phyloP scores from a whole-genome alignment of 2,888 invertebrate species.

The Saturnia pavonia region DNA sequence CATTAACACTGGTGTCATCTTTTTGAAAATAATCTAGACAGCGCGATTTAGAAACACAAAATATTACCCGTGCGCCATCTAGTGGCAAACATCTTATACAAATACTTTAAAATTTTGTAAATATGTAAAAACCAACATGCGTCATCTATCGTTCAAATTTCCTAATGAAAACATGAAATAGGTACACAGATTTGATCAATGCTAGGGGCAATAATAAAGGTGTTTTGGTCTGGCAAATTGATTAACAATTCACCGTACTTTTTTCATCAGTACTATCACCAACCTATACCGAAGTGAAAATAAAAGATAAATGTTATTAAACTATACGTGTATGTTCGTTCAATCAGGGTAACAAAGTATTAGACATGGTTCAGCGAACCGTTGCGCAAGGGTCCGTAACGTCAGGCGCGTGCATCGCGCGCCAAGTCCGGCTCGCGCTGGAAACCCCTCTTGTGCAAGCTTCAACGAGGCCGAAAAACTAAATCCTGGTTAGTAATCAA shows the following conservation, averaged over 20 bases:
- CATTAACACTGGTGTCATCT: too few species aligned
- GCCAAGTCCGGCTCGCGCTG: conserved; percentile 65
- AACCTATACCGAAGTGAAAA: background rate
- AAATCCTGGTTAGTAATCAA: conserved; percentile 8
- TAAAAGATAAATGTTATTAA: conserved; percentile 25
- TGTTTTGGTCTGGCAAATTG: too few species aligned
- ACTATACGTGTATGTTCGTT: conserved; percentile 34
- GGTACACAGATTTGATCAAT: background rate
- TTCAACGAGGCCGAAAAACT: conserved; percentile 16
- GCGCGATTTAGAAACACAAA: too few species aligned
- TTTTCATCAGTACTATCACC: background rate
- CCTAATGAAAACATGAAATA: background rate
- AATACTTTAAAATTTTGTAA: background rate
- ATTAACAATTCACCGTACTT: background rate
- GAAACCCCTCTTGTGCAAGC: conserved; percentile 75
- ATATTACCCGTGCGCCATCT: too few species aligned
- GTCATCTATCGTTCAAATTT: background rate
- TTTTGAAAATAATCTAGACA: too few species aligned
- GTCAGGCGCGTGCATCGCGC: conserved; percentile 36
- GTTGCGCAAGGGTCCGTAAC: conserved; percentile 57
- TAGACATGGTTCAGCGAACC: conserved; percentile 70
- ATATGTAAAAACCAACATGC: background rate
- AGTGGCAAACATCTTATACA: too few species aligned
- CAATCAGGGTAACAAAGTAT: conserved; percentile 31
- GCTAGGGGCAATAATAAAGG: background rate